A percentile compares a stretch with the other conserved stretches of the same genome.
Evolutionary conservation across 2,113 vertebrate species (phyloP).

Genomic region (Microcebus ravelobensis): DNA sequence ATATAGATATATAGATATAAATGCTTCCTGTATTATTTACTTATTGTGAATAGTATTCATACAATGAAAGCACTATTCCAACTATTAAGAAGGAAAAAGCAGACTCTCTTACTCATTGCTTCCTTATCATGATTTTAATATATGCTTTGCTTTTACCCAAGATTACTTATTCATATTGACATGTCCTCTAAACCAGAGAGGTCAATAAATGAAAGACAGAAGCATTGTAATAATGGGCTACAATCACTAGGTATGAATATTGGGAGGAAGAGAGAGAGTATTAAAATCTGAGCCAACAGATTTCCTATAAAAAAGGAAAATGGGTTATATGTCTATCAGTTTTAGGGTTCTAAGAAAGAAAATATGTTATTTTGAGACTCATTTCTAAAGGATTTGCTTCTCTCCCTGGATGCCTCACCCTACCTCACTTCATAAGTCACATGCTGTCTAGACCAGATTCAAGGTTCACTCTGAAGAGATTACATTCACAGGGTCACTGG

Average conservation of each 20-base stretch:
- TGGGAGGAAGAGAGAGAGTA: not conserved
- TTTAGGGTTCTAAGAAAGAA: constrained; percentile 54
- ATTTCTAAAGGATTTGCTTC: constrained; percentile 68
- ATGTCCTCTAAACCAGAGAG: not conserved
- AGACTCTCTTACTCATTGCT: not conserved
- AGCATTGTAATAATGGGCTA: not conserved
- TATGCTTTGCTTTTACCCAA: not conserved
- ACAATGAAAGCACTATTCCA: not conserved
- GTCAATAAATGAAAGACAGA: not conserved
- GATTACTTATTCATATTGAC: not conserved
- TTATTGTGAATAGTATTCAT: not conserved
- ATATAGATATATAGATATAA: not conserved
- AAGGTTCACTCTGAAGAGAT: constrained; percentile 77
- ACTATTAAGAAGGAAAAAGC: not conserved
- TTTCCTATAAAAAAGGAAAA: constrained; percentile 29
- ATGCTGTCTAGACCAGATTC: constrained; percentile 69
- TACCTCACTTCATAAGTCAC: constrained; percentile 75
- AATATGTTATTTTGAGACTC: constrained; percentile 56
- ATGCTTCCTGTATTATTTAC: not conserved
- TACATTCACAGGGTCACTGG: constrained; percentile 74
- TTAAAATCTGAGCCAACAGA: not conserved
- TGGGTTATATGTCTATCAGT: not conserved
- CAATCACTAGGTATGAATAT: not conserved
- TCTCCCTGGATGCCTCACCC: constrained; percentile 58
- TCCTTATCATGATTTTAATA: not conserved